A percentile compares a stretch with the other conserved stretches of the same genome.
phyloP scores from a whole-genome alignment of 2,113 vertebrate species.

The Gulo gulo region DNA sequence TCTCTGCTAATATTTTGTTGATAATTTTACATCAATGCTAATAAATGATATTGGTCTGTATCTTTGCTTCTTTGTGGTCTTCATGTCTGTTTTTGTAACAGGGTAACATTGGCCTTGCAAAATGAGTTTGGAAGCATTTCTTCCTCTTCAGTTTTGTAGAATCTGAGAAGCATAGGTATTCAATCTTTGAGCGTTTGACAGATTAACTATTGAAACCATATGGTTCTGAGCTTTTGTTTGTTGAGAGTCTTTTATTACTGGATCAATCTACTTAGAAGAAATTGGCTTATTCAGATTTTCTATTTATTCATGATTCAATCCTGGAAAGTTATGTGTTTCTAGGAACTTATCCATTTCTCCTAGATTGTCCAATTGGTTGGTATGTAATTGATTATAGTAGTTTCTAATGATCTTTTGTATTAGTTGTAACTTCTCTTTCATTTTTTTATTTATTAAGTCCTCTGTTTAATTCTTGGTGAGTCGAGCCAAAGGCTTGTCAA shows the following conservation, averaged over 20 bases:
- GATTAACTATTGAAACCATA: background rate
- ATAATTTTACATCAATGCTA: background rate
- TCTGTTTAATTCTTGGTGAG: background rate
- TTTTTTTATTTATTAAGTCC: background rate
- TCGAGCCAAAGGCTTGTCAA: background rate
- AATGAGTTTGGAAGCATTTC: background rate
- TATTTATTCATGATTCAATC: background rate
- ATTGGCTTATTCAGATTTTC: background rate
- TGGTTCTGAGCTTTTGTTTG: background rate
- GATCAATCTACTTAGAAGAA: background rate
- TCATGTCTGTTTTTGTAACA: background rate
- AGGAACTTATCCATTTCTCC: background rate
- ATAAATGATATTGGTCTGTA: background rate
- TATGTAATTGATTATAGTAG: background rate
- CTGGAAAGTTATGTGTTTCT: background rate
- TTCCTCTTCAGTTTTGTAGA: background rate
- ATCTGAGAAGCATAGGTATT: background rate
- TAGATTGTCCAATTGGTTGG: background rate
- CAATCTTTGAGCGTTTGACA: background rate
- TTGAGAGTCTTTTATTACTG: background rate
- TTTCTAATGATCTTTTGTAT: background rate
- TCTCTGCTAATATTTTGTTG: background rate
- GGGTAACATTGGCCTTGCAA: background rate
- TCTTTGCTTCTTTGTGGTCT: background rate
- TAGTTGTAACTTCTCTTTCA: background rate